Conservation (phyloP, 37 sponge, comb jelly and placozoan species). For the Agelas oroides region DNA sequence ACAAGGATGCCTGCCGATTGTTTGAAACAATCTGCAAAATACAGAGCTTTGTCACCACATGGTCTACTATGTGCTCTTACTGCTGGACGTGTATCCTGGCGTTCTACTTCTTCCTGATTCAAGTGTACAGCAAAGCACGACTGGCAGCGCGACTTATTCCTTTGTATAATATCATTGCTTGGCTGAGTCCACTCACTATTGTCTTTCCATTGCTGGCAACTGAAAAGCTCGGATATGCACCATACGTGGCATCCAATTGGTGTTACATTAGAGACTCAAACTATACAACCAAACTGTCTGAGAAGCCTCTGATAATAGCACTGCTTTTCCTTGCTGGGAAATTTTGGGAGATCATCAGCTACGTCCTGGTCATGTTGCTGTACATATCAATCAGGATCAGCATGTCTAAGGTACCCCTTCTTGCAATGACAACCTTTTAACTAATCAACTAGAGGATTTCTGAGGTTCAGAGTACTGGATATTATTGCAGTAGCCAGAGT, state of each 20-base stretch:
- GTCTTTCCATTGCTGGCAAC: neutral
- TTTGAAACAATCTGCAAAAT: constrained; percentile 45
- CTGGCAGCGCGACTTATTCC: constrained; percentile 49
- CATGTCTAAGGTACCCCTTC: constrained; percentile 8
- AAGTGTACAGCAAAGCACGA: neutral
- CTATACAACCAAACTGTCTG: neutral
- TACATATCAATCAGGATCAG: constrained; percentile 6
- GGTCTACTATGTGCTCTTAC: constrained; percentile 64
- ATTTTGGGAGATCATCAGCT: constrained; percentile 39
- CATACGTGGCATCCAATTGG: constrained; percentile 55
- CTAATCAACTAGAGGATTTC: neutral
- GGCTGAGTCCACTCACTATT: constrained; percentile 60
- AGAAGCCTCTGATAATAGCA: constrained; percentile 6
- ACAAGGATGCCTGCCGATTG: neutral
- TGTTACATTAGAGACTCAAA: constrained; percentile 42
- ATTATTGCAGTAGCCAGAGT: no score
- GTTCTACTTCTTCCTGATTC: constrained; percentile 46
- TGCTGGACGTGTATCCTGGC: constrained; percentile 80
- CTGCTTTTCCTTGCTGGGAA: constrained; percentile 37
- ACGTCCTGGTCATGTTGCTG: constrained; percentile 32
- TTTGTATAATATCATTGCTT: constrained; percentile 62
- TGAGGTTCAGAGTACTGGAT: no score
- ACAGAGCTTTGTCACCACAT: constrained; percentile 76
- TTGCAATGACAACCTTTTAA: no score
- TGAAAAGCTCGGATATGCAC: constrained; percentile 44